Conservation (phyloP, 2,797 vertebrate species). For the Microctenopoma steveboyesi region DNA sequence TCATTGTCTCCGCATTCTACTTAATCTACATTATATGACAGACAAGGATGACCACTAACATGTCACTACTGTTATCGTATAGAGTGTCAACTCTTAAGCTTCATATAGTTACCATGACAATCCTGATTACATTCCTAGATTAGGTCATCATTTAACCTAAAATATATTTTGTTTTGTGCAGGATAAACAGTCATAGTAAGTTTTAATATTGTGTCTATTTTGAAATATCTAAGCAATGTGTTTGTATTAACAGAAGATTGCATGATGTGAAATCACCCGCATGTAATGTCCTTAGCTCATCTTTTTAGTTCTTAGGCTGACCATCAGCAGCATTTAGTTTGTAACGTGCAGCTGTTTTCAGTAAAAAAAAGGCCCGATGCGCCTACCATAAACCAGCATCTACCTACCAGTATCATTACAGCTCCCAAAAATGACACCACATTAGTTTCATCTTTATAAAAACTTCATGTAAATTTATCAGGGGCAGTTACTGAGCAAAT, state of each 20-base stretch:
- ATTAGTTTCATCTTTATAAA: too few relatives aligned
- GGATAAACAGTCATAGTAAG: slow-evolving; percentile 21
- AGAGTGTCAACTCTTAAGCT: background rate
- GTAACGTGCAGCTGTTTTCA: too few relatives aligned
- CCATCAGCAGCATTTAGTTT: too few relatives aligned
- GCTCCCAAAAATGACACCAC: too few relatives aligned
- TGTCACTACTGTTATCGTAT: background rate
- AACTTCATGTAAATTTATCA: too few relatives aligned
- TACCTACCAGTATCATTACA: too few relatives aligned
- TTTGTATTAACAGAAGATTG: background rate
- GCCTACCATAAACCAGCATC: too few relatives aligned
- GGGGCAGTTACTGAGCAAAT: too few relatives aligned
- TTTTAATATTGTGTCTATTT: too few relatives aligned
- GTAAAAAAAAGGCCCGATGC: too few relatives aligned
- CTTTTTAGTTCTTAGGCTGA: too few relatives aligned
- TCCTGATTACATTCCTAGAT: slow-evolving; percentile 28
- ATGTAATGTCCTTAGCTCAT: background rate
- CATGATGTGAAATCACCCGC: too few relatives aligned
- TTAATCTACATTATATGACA: background rate
- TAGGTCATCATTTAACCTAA: slow-evolving; percentile 25
- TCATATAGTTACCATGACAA: slow-evolving; percentile 16
- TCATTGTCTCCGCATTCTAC: background rate
- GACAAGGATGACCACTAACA: slow-evolving; percentile 12
- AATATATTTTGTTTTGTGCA: slow-evolving; percentile 8
- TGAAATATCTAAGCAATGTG: background rate